These are phyloP conservation scores for Prietella phreatophila DNA, from an alignment of 2,113 vertebrate genomes.

Conservation along the genomic window DNA sequence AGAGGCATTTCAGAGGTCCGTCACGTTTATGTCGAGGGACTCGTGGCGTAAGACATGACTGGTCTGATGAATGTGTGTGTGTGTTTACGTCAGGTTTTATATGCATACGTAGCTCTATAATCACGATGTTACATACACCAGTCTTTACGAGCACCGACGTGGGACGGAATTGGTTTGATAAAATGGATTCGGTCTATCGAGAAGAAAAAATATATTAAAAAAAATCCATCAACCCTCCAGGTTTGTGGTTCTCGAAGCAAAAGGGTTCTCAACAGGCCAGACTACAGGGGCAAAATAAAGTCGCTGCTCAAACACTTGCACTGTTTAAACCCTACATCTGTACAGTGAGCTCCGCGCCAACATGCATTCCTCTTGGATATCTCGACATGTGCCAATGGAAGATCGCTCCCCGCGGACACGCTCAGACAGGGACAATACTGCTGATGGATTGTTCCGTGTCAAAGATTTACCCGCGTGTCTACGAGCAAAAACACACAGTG, in stretches of 20 bases:
- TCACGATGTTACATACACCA: neutral
- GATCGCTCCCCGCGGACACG: slow-evolving; percentile 47
- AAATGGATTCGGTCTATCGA: neutral
- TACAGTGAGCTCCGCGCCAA: neutral
- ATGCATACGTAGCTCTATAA: neutral
- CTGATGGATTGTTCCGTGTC: slow-evolving; percentile 44
- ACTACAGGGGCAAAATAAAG: neutral
- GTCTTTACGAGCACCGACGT: neutral
- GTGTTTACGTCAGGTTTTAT: neutral
- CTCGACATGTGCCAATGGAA: slow-evolving; percentile 25
- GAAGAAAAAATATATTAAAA: too few relatives aligned
- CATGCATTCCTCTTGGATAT: neutral
- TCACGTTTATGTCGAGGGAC: neutral
- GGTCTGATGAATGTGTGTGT: neutral
- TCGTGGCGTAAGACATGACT: neutral
- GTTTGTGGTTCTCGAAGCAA: neutral
- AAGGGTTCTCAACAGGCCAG: neutral
- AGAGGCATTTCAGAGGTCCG: neutral
- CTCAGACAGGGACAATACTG: slow-evolving; percentile 54
- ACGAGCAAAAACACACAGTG: slow-evolving; percentile 28
- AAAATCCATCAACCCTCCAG: neutral
- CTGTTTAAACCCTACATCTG: neutral
- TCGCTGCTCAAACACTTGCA: neutral
- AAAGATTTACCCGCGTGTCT: slow-evolving; percentile 54
- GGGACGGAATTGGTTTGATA: neutral